Evolutionary conservation across 2,888 invertebrate species (phyloP).

Genomic region (Eupeodes luniger): DNA sequence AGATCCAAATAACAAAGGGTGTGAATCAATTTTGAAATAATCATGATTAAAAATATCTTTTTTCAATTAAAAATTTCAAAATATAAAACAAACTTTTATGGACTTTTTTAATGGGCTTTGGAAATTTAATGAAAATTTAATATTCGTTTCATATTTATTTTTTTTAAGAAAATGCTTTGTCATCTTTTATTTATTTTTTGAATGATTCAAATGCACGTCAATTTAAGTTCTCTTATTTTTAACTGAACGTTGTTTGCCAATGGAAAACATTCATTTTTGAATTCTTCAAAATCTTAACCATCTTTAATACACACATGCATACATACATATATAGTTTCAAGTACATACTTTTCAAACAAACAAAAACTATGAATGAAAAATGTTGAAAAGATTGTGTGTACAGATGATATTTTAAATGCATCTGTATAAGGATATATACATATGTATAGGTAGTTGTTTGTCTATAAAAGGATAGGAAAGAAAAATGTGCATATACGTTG

Average conservation of each 20-base stretch:
- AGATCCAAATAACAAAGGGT: neutral
- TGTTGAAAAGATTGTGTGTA: constrained; percentile 10
- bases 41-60: neutral
- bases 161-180: neutral
- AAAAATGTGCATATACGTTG: neutral
- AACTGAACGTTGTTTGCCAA: neutral
- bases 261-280: neutral
- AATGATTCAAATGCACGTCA: neutral
- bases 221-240: neutral
- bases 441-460: neutral
- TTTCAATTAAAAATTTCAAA: too few species aligned
- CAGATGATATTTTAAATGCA: constrained; percentile 14
- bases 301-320: too few species aligned
- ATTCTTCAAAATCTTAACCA: constrained; percentile 2
- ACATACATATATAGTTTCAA: too few species aligned
- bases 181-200: neutral
- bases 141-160: neutral
- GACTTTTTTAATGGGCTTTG: neutral
- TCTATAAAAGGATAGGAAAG: neutral
- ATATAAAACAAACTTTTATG: neutral
- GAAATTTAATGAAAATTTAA: neutral
- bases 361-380: constrained; percentile 3
- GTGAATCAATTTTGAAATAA: neutral
- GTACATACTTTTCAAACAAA: neutral
- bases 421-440: neutral